Conservation (phyloP, 2,888 invertebrate species). For the Drosophila paranaensis region DNA sequence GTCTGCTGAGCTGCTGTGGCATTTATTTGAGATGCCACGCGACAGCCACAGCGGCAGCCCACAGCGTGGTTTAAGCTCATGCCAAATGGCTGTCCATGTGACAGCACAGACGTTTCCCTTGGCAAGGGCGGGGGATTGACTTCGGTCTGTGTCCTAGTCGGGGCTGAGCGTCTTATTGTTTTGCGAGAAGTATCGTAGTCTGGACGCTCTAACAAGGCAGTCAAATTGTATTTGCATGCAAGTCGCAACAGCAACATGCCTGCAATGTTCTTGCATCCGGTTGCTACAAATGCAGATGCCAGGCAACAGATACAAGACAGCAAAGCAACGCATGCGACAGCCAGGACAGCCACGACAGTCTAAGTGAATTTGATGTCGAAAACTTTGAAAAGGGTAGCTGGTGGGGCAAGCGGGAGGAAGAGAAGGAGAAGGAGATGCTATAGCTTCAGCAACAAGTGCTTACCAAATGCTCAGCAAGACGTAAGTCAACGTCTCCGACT, state of each 20-base stretch:
- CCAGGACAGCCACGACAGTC: slow-evolving; percentile 76
- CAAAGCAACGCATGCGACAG: slow-evolving; percentile 73
- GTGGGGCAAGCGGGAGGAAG: not conserved
- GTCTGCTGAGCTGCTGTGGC: slow-evolving; percentile 69
- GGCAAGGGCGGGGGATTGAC: slow-evolving; percentile 13
- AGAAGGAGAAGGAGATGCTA: slow-evolving; percentile 7
- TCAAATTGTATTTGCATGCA: slow-evolving; percentile 78
- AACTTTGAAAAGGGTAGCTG: slow-evolving; percentile 71
- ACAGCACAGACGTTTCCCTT: slow-evolving; percentile 39
- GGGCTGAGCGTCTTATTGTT: slow-evolving; percentile 66
- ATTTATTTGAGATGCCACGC: slow-evolving; percentile 76
- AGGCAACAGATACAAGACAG: slow-evolving; percentile 58
- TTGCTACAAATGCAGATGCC: slow-evolving; percentile 75
- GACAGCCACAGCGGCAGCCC: slow-evolving; percentile 59
- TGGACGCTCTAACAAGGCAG: slow-evolving; percentile 70
- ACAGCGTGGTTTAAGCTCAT: slow-evolving; percentile 69
- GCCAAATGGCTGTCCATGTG: slow-evolving; percentile 74
- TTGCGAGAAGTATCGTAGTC: slow-evolving; percentile 55
- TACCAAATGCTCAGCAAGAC: slow-evolving; percentile 67
- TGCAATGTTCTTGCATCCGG: slow-evolving; percentile 63
- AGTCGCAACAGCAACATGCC: slow-evolving; percentile 62
- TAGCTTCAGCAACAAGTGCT: slow-evolving; percentile 69
- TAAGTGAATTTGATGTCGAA: slow-evolving; percentile 78
- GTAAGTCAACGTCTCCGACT: slow-evolving; percentile 38
- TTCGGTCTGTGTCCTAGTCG: slow-evolving; percentile 24